Conservation (phyloP, 2,113 vertebrate species). For the Hyperopisus bebe region DNA sequence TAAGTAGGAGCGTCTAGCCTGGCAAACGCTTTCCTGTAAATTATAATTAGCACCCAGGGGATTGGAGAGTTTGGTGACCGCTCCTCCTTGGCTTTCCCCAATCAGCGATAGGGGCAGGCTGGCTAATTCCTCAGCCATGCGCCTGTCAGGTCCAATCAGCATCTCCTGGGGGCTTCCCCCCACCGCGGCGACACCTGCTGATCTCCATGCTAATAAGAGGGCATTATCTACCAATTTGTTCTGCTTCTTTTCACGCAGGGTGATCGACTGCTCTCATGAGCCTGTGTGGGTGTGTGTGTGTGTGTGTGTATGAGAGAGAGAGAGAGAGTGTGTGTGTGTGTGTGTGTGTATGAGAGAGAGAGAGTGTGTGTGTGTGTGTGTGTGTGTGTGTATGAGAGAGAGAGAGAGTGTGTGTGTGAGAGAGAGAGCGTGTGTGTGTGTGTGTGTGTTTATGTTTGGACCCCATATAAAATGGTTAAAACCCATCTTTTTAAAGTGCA, state of each 20-base stretch:
- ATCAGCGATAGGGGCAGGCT: constrained; percentile 51
- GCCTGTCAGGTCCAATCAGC: constrained; percentile 67
- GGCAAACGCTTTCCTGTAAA: constrained; percentile 69
- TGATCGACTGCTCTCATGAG: not conserved
- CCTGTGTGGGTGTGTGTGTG: not conserved
- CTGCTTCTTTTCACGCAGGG: constrained; percentile 51
- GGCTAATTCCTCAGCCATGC: constrained; percentile 70
- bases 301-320: not conserved
- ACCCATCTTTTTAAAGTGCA: not conserved
- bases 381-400: not conserved
- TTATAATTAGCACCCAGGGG: constrained; percentile 72
- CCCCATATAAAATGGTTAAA: not conserved
- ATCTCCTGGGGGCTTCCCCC: constrained; percentile 57
- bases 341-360: too few relatives aligned
- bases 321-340: not conserved
- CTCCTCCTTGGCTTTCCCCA: constrained; percentile 51
- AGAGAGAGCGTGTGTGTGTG: too few relatives aligned
- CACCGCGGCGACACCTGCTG: constrained; percentile 61
- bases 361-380: too few relatives aligned
- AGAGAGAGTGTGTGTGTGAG: not conserved
- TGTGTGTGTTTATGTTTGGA: not conserved
- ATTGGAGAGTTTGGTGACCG: constrained; percentile 56
- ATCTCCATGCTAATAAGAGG: constrained; percentile 63
- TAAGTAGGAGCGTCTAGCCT: constrained; percentile 63
- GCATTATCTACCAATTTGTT: constrained; percentile 67